Evolutionary conservation across 2,888 invertebrate genomes (phyloP).

Genomic region (Hyposoter dolosus): DNA sequence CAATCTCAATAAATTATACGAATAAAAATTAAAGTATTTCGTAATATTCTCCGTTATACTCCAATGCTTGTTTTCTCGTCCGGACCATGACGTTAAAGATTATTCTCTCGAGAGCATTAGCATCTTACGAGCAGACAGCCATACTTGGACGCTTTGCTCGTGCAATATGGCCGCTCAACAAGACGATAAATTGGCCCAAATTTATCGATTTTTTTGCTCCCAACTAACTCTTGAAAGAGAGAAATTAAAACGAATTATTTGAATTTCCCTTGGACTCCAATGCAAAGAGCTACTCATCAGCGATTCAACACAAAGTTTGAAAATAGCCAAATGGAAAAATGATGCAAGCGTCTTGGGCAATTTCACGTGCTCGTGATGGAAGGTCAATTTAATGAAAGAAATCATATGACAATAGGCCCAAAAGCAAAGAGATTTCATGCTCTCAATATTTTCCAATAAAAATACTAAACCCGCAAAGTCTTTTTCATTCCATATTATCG

Average conservation of each 20-base stretch:
- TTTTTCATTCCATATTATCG: not conserved
- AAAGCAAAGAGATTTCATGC: too few species aligned
- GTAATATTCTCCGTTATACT: not conserved
- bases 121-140: not conserved
- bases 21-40: not conserved
- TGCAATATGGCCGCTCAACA: not conserved
- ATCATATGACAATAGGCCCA: not conserved
- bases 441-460: not conserved
- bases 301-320: not conserved
- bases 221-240: not conserved
- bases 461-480: not conserved
- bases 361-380: not conserved
- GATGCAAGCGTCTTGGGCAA: not conserved
- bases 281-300: not conserved
- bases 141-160: slow-evolving; percentile 2
- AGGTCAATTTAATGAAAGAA: not conserved
- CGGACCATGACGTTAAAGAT: not conserved
- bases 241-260: not conserved
- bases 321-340: not conserved
- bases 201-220: not conserved
- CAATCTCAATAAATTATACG: not conserved
- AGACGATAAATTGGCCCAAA: not conserved
- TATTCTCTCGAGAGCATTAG: not conserved
- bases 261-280: too few species aligned
- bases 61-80: not conserved